Conservation (phyloP, 2,888 invertebrate species). For the Ophion obscuratus region DNA sequence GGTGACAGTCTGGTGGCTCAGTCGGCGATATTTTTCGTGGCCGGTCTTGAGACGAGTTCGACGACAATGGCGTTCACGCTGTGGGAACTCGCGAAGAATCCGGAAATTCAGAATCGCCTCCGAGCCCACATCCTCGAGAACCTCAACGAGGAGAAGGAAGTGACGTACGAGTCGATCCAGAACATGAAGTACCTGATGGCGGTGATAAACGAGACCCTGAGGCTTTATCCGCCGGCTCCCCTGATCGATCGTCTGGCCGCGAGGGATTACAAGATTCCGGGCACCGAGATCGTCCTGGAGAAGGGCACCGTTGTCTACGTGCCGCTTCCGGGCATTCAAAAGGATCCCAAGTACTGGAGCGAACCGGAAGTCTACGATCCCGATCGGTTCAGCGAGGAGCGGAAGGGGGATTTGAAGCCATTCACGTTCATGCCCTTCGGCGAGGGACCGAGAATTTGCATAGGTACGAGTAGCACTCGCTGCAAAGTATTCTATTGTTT, state of each 20-base stretch:
- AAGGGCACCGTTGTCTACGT: conserved; percentile 75
- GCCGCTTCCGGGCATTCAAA: conserved; percentile 73
- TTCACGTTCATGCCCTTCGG: conserved; percentile 78
- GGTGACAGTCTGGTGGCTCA: conserved; percentile 77
- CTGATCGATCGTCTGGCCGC: conserved; percentile 74
- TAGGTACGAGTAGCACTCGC: conserved; percentile 69
- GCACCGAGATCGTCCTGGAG: conserved; percentile 74
- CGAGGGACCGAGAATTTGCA: conserved; percentile 76
- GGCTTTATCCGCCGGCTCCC: conserved; percentile 78
- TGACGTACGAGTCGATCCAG: conserved; percentile 75
- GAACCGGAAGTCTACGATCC: conserved; percentile 76
- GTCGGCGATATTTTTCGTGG: conserved; percentile 76
- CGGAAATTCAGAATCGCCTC: conserved; percentile 73
- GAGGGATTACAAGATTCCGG: conserved; percentile 77
- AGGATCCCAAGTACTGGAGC: conserved; percentile 71
- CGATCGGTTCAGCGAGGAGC: conserved; percentile 77
- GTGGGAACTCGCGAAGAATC: conserved; percentile 75
- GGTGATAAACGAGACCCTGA: conserved; percentile 75
- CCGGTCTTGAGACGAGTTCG: conserved; percentile 76
- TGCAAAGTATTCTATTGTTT: background rate
- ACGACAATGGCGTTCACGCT: conserved; percentile 74
- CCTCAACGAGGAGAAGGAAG: conserved; percentile 60
- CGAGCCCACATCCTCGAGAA: conserved; percentile 72
- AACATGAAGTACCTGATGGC: conserved; percentile 78
- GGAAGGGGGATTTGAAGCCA: conserved; percentile 72